Base-by-base conservation (phyloP, 2,113 vertebrate species). In the Turdus rufiventris region DNA sequence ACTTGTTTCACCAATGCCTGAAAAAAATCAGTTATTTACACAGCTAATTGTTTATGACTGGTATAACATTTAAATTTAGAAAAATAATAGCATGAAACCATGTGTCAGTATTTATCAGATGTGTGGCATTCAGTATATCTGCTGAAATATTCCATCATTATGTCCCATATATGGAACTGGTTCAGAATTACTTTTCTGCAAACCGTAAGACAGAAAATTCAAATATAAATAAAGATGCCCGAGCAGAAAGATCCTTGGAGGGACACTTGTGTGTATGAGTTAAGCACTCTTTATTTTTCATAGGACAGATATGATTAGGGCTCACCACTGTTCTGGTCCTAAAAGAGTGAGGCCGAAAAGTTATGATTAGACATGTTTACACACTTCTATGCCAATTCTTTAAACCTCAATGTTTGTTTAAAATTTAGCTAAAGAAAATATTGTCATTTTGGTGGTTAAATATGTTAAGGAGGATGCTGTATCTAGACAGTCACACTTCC, bases 211-310 rank as follows among this genome's bases (percentile, higher is more conserved):
- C 11, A 70, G 29, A 65, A 75, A 45, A 26, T 15, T n/a, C 14
- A 73, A 48, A 61, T 68, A 47, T 13, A 9, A 54, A 38, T 58
- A 67, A 56, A 71, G 40, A 36, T 21, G 13, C 14, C 5, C 34
- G 20, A 8, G 6, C 34, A 60, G 43, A 8, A 4, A 11, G 51
- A 60, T 70, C 33, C 60, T 77, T 0, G 0, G 24, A 25, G 25
- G 17, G 18, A 34, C 47, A 85, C 42, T 45, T 89, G 47, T 68
- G 51, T 66, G 5, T 50, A 42, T 0, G 3, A 48, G 31, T 67
- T 77, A 34, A 36, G 15, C 7, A 7, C 31, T 88, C 31, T 73
- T 58, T 73, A 25, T 80, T 93, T 86, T 74, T 84, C 8, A 1
- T 18, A 28, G 17, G 48, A 36, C 18, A 56, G 50, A 48, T 51